Base-by-base conservation (phyloP, 1,140 invertebrate species). In the Atta texana region DNA sequence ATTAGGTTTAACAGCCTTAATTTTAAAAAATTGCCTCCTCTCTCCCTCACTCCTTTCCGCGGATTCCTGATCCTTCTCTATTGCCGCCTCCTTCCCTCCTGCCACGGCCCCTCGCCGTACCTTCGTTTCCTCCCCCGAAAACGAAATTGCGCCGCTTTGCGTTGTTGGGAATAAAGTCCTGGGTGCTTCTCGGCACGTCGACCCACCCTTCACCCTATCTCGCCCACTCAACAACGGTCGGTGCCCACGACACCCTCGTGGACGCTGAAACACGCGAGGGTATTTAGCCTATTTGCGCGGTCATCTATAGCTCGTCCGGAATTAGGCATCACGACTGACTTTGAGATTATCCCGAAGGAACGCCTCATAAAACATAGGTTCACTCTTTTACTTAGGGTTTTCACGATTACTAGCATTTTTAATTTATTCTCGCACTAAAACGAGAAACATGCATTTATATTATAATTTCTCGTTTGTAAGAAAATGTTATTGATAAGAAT, bases 1-100 rank as follows among this genome's bases (percentile, higher is more conserved):
- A 94, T 94, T 94, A 94, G 91, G 91, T 94, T 93, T 93, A 94
- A 94, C 92, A 91, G 90, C 91, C 91, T 93, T 94, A 94, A 94
- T 94, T 94, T 94, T 91, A 93, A 94, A 94, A 94, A 93, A 94
- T 92, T 92, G 92, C 92, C 89, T 55, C 86, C 76, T 85, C 89
- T 85, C 84, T 71, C 89, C 49, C 87, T 75, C 66, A 34, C 68
- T 87, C 74, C 88, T 80, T 87, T 34, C 31, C 63, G 61, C 10
- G 68, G 64, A 34, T 49, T 63, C 68, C 81, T 66, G 64, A 84
- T 84, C 78, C 72, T 74, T 57, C 28, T 80, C 61, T 39, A 76
- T 24, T 39, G 31, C 21, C 51, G 28, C 14, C 49, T 44, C 49
- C 49, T 59, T 24, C 28, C 72, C 34, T 0, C 61, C 34, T 51